A percentile compares a stretch with the other conserved stretches of the same genome.
Evolutionary conservation across 2,113 vertebrate species (phyloP).

Genomic region (Ophiodon elongatus): DNA sequence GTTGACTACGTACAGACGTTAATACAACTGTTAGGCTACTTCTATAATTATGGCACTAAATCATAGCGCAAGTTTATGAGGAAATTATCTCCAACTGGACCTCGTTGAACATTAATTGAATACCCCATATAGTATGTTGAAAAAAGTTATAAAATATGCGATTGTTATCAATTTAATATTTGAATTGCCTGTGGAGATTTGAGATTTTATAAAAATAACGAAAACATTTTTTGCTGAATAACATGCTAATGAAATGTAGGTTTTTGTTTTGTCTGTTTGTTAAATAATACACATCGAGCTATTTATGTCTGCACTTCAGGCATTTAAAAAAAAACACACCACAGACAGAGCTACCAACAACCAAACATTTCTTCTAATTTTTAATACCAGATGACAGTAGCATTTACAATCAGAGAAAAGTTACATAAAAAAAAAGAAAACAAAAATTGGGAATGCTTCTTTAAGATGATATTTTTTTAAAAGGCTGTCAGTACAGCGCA

Average conservation of each 20-base stretch:
- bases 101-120: too few species aligned
- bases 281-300: background rate
- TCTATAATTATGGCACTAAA: too few species aligned
- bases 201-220: too few species aligned
- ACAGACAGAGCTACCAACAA: background rate
- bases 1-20: too few species aligned
- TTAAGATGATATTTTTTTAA: constrained; percentile 26
- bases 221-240: too few species aligned
- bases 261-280: background rate
- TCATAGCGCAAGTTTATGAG: too few species aligned
- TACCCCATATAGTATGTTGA: too few species aligned
- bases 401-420: constrained; percentile 62
- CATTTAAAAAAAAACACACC: background rate
- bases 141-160: too few species aligned
- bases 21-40: too few species aligned
- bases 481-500: constrained; percentile 39
- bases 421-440: constrained; percentile 43
- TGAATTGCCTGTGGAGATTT: too few species aligned
- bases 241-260: background rate
- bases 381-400: constrained; percentile 62
- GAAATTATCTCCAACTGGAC: too few species aligned
- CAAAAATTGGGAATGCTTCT: constrained; percentile 5
- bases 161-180: too few species aligned
- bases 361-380: constrained; percentile 18
- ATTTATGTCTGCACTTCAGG: background rate